Percentiles rank a stretch among this genome's conserved stretches.
phyloP scores from a whole-genome alignment of 2,888 invertebrate genomes.

The Arrhopalites spinosus region DNA sequence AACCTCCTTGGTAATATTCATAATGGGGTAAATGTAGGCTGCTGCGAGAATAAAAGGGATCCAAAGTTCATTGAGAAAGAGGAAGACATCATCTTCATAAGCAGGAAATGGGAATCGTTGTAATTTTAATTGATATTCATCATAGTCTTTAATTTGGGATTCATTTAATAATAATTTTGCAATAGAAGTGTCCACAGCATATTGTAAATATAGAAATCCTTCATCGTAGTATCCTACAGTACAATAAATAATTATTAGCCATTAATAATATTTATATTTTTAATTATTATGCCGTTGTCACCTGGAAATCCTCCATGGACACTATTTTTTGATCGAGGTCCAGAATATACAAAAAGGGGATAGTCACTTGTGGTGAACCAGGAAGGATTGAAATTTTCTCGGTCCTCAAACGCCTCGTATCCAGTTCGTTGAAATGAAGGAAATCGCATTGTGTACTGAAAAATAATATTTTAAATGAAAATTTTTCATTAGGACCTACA shows the following conservation, averaged over 20 bases:
- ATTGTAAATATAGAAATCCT: slow-evolving; percentile 71
- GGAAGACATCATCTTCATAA: slow-evolving; percentile 69
- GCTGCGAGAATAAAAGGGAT: slow-evolving; percentile 41
- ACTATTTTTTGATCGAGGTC: slow-evolving; percentile 65
- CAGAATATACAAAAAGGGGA: not conserved
- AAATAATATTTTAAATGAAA: not conserved
- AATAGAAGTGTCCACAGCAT: slow-evolving; percentile 64
- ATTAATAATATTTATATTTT: too few species aligned
- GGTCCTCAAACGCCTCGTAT: not conserved
- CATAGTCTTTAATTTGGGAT: slow-evolving; percentile 6
- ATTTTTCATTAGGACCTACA: too few species aligned
- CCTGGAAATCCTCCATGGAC: slow-evolving; percentile 68
- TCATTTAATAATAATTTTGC: slow-evolving; percentile 26
- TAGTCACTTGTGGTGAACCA: not conserved
- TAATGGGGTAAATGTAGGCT: slow-evolving; percentile 74
- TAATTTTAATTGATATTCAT: slow-evolving; percentile 30
- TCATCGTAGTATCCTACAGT: slow-evolving; percentile 61
- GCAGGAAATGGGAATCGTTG: slow-evolving; percentile 71
- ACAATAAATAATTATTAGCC: too few species aligned
- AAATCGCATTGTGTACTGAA: slow-evolving; percentile 3
- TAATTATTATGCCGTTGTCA: too few species aligned
- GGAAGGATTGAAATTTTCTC: not conserved
- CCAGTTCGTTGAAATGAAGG: not conserved
- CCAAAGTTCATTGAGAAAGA: too few species aligned
- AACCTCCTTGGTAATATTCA: slow-evolving; percentile 75